Base-by-base conservation (phyloP, 2,113 vertebrate species). In the Australoheros scitulus region DNA sequence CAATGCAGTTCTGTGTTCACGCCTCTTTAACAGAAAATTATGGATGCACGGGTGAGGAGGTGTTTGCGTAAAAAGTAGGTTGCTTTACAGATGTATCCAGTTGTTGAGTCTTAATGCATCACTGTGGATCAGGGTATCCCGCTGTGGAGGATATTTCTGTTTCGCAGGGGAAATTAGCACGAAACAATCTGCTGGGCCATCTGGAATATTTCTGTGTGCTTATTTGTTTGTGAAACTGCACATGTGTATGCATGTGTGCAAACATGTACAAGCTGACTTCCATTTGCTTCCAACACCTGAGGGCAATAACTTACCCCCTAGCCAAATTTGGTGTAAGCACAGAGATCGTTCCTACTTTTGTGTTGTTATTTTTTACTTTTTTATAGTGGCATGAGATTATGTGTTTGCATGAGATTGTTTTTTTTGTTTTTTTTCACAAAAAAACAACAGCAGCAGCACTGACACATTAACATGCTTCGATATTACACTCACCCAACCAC, bases 131-230 rank as follows among this genome's bases (percentile, higher is more conserved):
- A 1, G 68, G 61, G n/a, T 58, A 63, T 85, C 80, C 77, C 61
- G 18, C 15, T 17, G 47, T 77, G 68, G 82, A 74, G 80, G 83
- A 77, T 90, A 87, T 82, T 90, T 79, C 72, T 82, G 47, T 76
- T 88, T 81, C 83, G 55, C 79, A 14, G 24, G 41, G 79, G 83
- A 93, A 91, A 91, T 90, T 79, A 83, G 78, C 82, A 82, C 15
- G 15, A 61, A 90, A 78, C 81, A 87, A 74, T 84, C 84, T 91
- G 91, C 70, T 61, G 10, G 79, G 64, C 90, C 90, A 90, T 92
- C 91, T 91, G 91, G 82, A 88, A 70, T 74, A 74, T 83, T 92
- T 85, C 84, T 26, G 43, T 26, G 29, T 15, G 26, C 60, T 74
- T 86, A 56, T 92, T 84, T 86, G 84, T 87, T 83, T 88, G 81